phyloP scores from a whole-genome alignment of 2,797 vertebrate species.

The Oreochromis grahami region DNA sequence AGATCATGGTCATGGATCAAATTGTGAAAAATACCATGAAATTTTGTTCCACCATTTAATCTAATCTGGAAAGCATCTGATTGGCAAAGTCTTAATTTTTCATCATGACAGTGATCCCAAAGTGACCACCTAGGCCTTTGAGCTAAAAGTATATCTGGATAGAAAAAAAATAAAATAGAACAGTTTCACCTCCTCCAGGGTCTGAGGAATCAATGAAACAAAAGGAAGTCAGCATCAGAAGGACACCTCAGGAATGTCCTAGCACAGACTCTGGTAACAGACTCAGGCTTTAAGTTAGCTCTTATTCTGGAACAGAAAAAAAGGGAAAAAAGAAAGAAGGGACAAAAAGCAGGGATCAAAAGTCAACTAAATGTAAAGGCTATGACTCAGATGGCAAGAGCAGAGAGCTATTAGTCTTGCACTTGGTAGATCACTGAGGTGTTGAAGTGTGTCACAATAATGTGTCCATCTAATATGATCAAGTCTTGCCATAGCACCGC shows the following conservation, averaged over 20 bases:
- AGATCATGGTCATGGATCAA: not conserved
- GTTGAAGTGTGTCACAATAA: not conserved
- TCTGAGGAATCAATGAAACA: not conserved
- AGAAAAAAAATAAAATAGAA: not conserved
- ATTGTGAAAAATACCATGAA: not conserved
- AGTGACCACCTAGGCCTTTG: not conserved
- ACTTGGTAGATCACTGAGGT: not conserved
- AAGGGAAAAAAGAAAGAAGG: not conserved
- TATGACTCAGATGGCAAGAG: not conserved
- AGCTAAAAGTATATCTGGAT: not conserved
- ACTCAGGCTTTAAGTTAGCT: not conserved
- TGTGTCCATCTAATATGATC: not conserved
- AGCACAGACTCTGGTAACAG: rapidly evolving
- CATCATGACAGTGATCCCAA: not conserved
- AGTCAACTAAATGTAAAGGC: not conserved
- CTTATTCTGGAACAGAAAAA: not conserved
- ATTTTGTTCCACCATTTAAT: not conserved
- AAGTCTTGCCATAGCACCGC: not conserved
- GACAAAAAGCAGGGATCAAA: rapidly evolving
- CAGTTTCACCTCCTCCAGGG: not conserved
- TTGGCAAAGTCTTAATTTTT: not conserved
- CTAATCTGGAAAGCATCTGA: not conserved
- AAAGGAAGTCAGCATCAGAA: not conserved
- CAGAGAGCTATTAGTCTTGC: not conserved
- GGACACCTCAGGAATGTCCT: not conserved